These are phyloP conservation scores for Pseudobourletiella spinata DNA, from an alignment of 1,140 invertebrate genomes.

Conservation along the genomic window DNA sequence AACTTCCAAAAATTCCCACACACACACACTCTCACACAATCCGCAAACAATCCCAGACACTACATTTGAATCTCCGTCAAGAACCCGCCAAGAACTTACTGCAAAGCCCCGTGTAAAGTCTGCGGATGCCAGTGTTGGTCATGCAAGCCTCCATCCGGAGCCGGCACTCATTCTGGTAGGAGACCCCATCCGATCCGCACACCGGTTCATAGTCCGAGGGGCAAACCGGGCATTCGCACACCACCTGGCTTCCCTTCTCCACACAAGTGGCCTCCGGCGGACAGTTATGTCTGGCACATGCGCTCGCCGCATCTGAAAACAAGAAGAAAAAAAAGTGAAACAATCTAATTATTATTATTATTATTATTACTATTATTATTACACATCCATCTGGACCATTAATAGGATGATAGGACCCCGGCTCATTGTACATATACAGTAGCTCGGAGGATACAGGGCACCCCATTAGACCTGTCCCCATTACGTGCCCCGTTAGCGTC, in stretches of 20 bases:
- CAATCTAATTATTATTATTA: neutral
- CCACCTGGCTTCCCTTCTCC: slow-evolving; percentile 52
- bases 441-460: too few species aligned
- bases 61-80: too few species aligned
- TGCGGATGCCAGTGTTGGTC: slow-evolving; percentile 45
- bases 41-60: too few species aligned
- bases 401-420: too few species aligned
- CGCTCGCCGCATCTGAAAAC: slow-evolving; percentile 49
- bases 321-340: neutral
- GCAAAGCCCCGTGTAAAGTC: slow-evolving; percentile 70
- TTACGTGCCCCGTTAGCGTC: neutral
- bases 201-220: slow-evolving; percentile 72
- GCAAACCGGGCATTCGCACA: slow-evolving; percentile 78
- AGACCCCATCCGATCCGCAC: slow-evolving; percentile 57
- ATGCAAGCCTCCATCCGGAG: slow-evolving; percentile 65
- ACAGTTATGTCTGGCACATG: slow-evolving; percentile 60
- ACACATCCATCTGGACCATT: neutral
- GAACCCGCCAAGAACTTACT: slow-evolving; percentile 59
- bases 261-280: slow-evolving; percentile 67
- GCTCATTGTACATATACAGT: too few species aligned
- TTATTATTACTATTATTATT: neutral
- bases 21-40: too few species aligned
- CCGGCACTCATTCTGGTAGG: slow-evolving; percentile 78
- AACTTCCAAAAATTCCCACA: too few species aligned
- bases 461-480: neutral